Percentiles rank a stretch among this genome's conserved stretches.
These are phyloP conservation scores for Torymus tubicola DNA, from an alignment of 2,888 invertebrate species.

Conservation along the genomic window DNA sequence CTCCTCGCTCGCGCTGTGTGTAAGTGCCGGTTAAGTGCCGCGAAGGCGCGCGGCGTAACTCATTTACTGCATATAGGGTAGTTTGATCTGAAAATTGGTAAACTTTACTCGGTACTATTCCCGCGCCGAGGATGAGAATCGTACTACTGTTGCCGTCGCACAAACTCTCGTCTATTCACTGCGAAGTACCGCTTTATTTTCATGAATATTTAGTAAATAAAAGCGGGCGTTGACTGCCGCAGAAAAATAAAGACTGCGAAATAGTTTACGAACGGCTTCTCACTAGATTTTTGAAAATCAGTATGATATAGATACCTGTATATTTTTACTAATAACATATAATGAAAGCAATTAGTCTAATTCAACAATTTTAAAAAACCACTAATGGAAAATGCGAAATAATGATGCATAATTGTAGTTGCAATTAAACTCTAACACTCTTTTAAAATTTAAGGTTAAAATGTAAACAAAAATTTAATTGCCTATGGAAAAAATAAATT, in stretches of 20 bases:
- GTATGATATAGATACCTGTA: too few species aligned
- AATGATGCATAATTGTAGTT: too few species aligned
- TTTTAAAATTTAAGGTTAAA: too few species aligned
- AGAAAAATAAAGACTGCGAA: not conserved
- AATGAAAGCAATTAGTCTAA: too few species aligned
- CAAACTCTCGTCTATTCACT: not conserved
- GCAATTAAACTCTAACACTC: too few species aligned
- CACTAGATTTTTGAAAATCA: too few species aligned
- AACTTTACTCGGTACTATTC: slow-evolving; percentile 32
- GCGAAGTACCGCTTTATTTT: slow-evolving; percentile 24
- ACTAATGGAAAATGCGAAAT: too few species aligned
- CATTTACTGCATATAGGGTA: slow-evolving; percentile 51
- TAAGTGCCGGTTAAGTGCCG: slow-evolving; percentile 35
- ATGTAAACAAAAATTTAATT: too few species aligned
- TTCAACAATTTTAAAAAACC: too few species aligned
- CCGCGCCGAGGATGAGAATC: not conserved
- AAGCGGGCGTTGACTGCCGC: not conserved
- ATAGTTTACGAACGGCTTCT: not conserved
- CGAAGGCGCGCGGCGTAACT: slow-evolving; percentile 28
- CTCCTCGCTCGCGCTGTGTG: not conserved
- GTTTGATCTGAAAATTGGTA: slow-evolving; percentile 52
- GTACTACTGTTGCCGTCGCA: too few species aligned
- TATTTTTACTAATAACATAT: too few species aligned
- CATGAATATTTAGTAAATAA: slow-evolving; percentile 42
- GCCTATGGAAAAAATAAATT: too few species aligned